phyloP scores from a whole-genome alignment of 2,888 invertebrate species.

The Automeris io region DNA sequence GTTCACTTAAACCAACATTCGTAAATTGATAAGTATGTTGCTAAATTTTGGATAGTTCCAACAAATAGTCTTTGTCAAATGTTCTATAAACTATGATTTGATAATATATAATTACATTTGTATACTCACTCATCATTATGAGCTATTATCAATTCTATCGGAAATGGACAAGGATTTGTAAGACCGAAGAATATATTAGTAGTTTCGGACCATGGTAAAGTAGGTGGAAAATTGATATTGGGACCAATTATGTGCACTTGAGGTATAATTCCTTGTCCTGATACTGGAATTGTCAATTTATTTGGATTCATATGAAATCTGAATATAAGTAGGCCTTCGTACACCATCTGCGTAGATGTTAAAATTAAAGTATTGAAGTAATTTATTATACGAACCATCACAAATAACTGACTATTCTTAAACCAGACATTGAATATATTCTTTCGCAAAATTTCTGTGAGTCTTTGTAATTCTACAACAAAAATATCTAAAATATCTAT shows the following conservation, averaged over 20 bases:
- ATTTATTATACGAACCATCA: no score
- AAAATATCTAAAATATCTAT: no score
- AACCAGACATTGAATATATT: no score
- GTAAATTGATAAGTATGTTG: no score
- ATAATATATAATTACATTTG: not conserved
- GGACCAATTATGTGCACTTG: constrained; percentile 68
- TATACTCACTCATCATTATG: constrained; percentile 79
- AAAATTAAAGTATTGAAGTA: no score
- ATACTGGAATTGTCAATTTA: constrained; percentile 58
- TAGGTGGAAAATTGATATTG: constrained; percentile 76
- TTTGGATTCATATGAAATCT: constrained; percentile 72
- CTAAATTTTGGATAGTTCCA: no score
- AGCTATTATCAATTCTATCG: constrained; percentile 82
- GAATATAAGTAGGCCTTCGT: constrained; percentile 58
- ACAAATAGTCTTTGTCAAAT: not conserved
- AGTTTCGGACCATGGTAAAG: constrained; percentile 78
- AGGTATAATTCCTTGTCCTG: constrained; percentile 73
- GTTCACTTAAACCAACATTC: no score
- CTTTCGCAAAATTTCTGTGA: no score
- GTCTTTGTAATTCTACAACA: no score
- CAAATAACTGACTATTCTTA: no score
- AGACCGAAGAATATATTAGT: constrained; percentile 77
- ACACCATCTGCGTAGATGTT: constrained; percentile 52
- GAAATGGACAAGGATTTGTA: constrained; percentile 79
- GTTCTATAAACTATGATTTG: not conserved